Evolutionary conservation across 2,888 invertebrate genomes (phyloP), one percentile per base, ranked within the genome.

Genomic region (Nephrotoma guestfalica): DNA sequence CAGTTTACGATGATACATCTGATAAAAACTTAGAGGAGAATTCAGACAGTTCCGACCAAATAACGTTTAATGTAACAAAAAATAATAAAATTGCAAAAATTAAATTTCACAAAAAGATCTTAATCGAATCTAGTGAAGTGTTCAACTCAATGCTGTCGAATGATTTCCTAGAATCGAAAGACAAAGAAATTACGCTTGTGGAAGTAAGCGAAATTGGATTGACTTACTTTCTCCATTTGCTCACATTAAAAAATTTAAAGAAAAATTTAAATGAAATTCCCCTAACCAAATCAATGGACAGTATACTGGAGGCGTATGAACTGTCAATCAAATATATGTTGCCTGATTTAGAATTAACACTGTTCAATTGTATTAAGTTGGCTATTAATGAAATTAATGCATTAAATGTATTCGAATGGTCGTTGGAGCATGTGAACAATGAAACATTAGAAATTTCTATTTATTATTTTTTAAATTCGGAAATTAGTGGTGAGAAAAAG

Each of bases 141-240:
- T 92, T 92, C 87, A 90, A 90, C 87, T 89, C 90, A 47, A 92
- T 92, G 92, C 88, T 92, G 5, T 91, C 91, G 86, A 91, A 91
- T 87, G 89, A 90, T 86, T 92, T 92, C 83, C 90, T 90, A 11
- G 92, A 92, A 87, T 90, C 91, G 0, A 90, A 91, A 42, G 90
- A 90, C 43, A 90, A 91, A 13, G 90, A 91, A 88, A 90, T 92
- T 7, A 90, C 91, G 85, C 88, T 92, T n/a, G 89, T 88, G n/a
- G 89, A 89, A 18, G 90, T 90, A 86, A 90, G 90, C 6, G 90
- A 89, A 2, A 89, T 88, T 47, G 91, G 91, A 2, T 87, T 92
- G 40, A 89, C 89, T 6, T 92, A 91, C 87, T 92, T 92, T 87
- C 89, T 92, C 30, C 90, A 91, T 88, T 89, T 91, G 30, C 89